Evolutionary conservation across 2,113 vertebrate genomes (phyloP).

Genomic region (Nesogale talazaci): DNA sequence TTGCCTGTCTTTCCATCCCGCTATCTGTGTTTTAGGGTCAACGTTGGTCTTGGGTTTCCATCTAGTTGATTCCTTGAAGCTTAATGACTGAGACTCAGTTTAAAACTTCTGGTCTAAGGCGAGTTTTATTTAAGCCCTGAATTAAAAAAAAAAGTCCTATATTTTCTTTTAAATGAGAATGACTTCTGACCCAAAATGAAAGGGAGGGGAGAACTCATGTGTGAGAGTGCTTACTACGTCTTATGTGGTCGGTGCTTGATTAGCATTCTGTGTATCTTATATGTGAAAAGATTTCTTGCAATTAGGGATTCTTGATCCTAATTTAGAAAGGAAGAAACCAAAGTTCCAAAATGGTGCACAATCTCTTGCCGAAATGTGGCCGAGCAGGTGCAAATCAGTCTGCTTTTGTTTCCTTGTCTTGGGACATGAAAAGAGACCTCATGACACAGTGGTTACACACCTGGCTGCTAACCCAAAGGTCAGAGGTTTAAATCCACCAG

Average conservation of each 20-base stretch:
- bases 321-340: slow-evolving; percentile 34
- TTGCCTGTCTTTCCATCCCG: too few species aligned
- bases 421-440: not conserved
- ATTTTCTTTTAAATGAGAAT: slow-evolving; percentile 41
- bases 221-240: not conserved
- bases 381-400: not conserved
- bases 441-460: not conserved
- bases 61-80: too few species aligned
- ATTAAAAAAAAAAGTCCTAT: not conserved
- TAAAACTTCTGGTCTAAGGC: slow-evolving; percentile 33
- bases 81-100: slow-evolving; percentile 24
- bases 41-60: too few species aligned
- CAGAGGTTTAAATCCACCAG: not conserved
- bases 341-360: not conserved
- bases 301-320: not conserved
- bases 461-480: not conserved
- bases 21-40: too few species aligned
- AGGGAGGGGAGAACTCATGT: not conserved
- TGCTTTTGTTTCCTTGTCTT: not conserved
- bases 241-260: not conserved
- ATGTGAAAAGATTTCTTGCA: not conserved
- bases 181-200: slow-evolving; percentile 32
- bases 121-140: not conserved
- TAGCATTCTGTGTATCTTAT: not conserved
- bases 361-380: not conserved